Evolutionary conservation across 1,140 invertebrate species (phyloP).

Genomic region (Heliconius melpomene): DNA sequence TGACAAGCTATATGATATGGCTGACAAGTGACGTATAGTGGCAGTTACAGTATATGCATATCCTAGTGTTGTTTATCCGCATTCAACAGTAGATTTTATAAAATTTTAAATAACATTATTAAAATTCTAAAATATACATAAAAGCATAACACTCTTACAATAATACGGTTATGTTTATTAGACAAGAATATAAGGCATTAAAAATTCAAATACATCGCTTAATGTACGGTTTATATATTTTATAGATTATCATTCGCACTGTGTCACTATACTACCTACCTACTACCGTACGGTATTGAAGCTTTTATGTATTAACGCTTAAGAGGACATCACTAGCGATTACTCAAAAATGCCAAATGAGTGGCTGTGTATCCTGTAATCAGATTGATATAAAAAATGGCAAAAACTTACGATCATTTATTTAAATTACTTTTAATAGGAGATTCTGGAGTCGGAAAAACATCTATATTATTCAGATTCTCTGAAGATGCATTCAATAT

Average conservation of each 20-base stretch:
- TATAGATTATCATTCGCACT: too few species aligned
- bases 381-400: slow-evolving; percentile 86
- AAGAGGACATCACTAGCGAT: slow-evolving; percentile 58
- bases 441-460: slow-evolving; percentile 99
- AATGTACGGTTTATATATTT: too few species aligned
- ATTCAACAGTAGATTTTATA: not conserved
- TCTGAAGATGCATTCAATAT: slow-evolving; percentile 99
- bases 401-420: slow-evolving; percentile 98
- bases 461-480: slow-evolving; percentile 98
- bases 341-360: slow-evolving; percentile 80
- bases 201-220: too few species aligned
- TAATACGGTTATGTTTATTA: not conserved
- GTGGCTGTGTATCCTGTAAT: slow-evolving; percentile 72
- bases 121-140: not conserved
- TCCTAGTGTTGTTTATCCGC: not conserved
- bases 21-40: not conserved
- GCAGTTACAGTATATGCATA: not conserved
- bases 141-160: not conserved
- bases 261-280: not conserved
- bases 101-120: not conserved
- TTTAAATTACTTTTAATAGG: slow-evolving; percentile 99
- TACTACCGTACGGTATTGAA: not conserved
- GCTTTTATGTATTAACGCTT: not conserved
- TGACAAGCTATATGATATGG: not conserved
- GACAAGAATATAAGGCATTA: too few species aligned